Evolutionary conservation across 2,113 vertebrate species (phyloP).

Genomic region (Pelodiscus sinensis): DNA sequence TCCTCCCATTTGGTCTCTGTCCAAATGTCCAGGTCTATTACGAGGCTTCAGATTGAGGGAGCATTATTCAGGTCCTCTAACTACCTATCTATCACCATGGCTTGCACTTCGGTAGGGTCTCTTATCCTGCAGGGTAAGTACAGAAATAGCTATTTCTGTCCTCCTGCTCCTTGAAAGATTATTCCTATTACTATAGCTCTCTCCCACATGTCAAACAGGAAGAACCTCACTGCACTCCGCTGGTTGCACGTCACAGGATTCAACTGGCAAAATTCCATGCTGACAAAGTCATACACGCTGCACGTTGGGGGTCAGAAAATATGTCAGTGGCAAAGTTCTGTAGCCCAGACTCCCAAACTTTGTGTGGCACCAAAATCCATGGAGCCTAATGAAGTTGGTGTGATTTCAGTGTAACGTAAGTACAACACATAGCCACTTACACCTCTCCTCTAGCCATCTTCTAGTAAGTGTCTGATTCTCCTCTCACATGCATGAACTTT

Average conservation of each 20-base stretch:
- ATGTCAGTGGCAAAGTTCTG: not conserved
- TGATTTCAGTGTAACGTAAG: not conserved
- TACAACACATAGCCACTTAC: not conserved
- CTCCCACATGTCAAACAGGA: not conserved
- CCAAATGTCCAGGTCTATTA: not conserved
- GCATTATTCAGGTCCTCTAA: not conserved
- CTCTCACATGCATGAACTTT: not conserved
- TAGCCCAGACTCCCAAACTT: not conserved
- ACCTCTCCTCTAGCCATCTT: not conserved
- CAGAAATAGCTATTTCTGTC: not conserved
- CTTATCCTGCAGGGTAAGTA: not conserved
- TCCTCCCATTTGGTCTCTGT: not conserved
- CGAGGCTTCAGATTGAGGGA: not conserved
- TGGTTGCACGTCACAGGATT: not conserved
- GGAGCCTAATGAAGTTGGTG: not conserved
- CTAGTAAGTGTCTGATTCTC: not conserved
- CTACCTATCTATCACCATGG: not conserved
- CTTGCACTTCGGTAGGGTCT: not conserved
- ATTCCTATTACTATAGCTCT: not conserved
- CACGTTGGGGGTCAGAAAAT: not conserved
- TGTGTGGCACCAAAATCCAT: not conserved
- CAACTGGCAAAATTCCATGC: not conserved
- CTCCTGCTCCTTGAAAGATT: not conserved
- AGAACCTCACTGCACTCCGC: not conserved
- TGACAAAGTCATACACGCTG: not conserved